phyloP scores from a whole-genome alignment of 2,113 vertebrate species.

The Pipra filicauda region DNA sequence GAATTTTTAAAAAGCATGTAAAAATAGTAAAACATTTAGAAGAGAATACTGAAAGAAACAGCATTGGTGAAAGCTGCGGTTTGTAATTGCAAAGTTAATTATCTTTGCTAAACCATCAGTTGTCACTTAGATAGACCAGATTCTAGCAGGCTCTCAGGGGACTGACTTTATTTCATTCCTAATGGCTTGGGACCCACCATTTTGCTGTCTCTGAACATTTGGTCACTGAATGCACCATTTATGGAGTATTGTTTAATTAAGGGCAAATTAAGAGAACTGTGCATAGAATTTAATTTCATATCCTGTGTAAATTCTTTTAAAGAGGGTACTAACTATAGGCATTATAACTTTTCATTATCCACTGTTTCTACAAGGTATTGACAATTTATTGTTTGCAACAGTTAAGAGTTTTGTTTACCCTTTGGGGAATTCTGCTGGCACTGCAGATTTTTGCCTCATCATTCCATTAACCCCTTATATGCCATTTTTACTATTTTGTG shows the following conservation, averaged over 20 bases:
- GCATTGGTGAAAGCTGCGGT: constrained; percentile 82
- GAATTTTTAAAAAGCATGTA: constrained; percentile 61
- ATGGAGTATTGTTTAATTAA: constrained; percentile 98
- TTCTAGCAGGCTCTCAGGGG: constrained; percentile 81
- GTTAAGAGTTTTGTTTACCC: constrained; percentile 82
- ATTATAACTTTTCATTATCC: constrained; percentile 95
- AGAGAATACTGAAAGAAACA: constrained; percentile 75
- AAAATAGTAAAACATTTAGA: constrained; percentile 74
- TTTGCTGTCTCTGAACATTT: constrained; percentile 88
- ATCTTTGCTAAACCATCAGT: constrained; percentile 96
- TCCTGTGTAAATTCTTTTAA: constrained; percentile 91
- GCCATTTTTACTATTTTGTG: not conserved
- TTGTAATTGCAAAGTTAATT: constrained; percentile 99
- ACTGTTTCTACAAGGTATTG: constrained; percentile 82
- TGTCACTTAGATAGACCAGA: constrained; percentile 92
- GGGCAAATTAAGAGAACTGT: constrained; percentile 93
- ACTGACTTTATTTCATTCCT: constrained; percentile 84
- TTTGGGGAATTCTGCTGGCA: constrained; percentile 75
- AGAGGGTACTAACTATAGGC: constrained; percentile 86
- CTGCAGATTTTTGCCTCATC: constrained; percentile 63
- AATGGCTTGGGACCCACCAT: constrained; percentile 87
- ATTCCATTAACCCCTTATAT: constrained; percentile 67
- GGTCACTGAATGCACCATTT: constrained; percentile 93
- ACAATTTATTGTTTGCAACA: constrained; percentile 79
- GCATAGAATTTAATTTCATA: constrained; percentile 92